Conservation (phyloP, 2,113 vertebrate species). For the Picathartes gymnocephalus region DNA sequence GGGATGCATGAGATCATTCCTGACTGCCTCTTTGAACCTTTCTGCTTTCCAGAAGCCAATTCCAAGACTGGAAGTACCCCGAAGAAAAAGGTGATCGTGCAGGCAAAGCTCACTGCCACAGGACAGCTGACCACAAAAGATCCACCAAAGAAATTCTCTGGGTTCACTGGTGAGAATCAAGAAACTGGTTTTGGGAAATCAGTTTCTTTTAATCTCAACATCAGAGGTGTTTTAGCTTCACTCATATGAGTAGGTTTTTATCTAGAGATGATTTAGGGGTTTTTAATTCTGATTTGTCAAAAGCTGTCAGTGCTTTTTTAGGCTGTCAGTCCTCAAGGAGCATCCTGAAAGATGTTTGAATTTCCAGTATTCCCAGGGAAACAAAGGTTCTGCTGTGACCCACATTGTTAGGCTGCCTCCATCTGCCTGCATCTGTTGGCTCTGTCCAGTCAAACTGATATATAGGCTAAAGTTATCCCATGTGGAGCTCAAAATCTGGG, state of each 20-base stretch:
- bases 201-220: neutral
- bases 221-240: neutral
- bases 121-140: constrained; percentile 71
- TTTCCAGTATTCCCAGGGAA: neutral
- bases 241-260: neutral
- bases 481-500: neutral
- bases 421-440: neutral
- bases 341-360: neutral
- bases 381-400: neutral
- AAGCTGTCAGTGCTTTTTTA: neutral
- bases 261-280: neutral
- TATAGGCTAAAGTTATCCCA: accelerated
- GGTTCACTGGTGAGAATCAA: constrained; percentile 84
- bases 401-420: neutral
- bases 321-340: neutral
- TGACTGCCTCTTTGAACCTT: neutral
- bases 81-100: constrained; percentile 86
- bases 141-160: constrained; percentile 91
- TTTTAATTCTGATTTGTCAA: neutral
- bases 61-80: constrained; percentile 82
- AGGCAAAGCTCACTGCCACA: constrained; percentile 81
- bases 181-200: neutral
- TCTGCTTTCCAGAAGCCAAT: constrained; percentile 77
- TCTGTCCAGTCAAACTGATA: neutral
- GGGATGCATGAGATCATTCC: neutral